A percentile compares a stretch with the other conserved stretches of the same genome.
phyloP scores from a whole-genome alignment of 1,140 invertebrate species.

The Acromyrmex echinatior region DNA sequence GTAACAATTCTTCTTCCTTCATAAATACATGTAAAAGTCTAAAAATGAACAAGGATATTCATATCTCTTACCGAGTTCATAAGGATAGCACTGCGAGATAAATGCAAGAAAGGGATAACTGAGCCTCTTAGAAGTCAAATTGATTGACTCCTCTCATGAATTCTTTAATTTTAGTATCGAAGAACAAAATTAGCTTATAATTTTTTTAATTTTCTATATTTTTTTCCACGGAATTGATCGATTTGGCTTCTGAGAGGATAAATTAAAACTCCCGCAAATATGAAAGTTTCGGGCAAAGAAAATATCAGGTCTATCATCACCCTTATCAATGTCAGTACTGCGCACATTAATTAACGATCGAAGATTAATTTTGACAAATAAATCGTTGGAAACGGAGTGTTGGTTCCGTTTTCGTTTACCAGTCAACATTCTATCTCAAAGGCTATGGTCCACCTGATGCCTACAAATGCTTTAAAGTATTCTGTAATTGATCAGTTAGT shows the following conservation, averaged over 20 bases:
- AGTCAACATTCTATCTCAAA: neutral
- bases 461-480: too few species aligned
- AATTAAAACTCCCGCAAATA: neutral
- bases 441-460: too few species aligned
- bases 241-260: neutral
- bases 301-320: neutral
- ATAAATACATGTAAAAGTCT: neutral
- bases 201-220: neutral
- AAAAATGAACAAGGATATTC: neutral
- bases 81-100: neutral
- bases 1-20: neutral
- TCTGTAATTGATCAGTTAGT: too few species aligned
- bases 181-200: neutral
- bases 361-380: neutral
- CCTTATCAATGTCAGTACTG: neutral
- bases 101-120: neutral
- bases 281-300: neutral
- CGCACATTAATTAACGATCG: neutral
- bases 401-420: neutral
- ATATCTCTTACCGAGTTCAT: neutral
- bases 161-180: neutral
- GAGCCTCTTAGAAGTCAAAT: too few species aligned
- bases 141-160: neutral
- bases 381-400: neutral
- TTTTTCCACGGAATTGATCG: neutral